These are phyloP conservation scores for Falco cherrug DNA, from an alignment of 2,797 vertebrate genomes.

Conservation along the genomic window DNA sequence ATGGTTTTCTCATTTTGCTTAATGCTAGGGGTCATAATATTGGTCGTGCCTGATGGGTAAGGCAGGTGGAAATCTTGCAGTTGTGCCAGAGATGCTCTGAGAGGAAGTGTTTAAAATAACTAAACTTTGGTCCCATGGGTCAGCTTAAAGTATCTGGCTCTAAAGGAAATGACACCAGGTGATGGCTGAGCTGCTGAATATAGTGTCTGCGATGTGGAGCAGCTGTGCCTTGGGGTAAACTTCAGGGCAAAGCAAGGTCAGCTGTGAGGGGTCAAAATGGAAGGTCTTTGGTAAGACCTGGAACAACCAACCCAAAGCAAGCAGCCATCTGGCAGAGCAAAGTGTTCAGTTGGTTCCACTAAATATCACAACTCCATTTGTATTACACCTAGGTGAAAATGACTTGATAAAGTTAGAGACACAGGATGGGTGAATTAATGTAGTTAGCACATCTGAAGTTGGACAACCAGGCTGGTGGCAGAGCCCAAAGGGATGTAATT, in stretches of 20 bases:
- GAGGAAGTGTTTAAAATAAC: conserved; percentile 61
- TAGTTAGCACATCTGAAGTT: background rate
- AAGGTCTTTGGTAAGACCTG: background rate
- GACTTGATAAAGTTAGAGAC: background rate
- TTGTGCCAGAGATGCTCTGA: background rate
- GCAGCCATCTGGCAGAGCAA: background rate
- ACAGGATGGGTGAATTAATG: background rate
- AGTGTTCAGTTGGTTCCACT: background rate
- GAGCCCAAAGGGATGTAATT: background rate
- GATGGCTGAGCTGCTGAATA: background rate
- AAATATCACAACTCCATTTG: background rate
- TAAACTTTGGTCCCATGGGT: background rate
- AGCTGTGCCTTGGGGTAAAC: background rate
- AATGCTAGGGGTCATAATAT: background rate
- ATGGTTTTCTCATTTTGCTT: conserved; percentile 12
- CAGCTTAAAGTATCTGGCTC: conserved; percentile 8
- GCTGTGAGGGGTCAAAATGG: background rate
- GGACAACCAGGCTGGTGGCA: background rate
- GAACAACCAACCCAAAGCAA: background rate
- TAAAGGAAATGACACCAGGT: background rate
- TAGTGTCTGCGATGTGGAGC: background rate
- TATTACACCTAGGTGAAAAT: background rate
- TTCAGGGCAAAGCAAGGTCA: background rate
- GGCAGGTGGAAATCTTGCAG: conserved; percentile 23
- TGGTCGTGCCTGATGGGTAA: background rate